phyloP scores from a whole-genome alignment of 2,888 invertebrate genomes.

The Chrysomela aeneicollis region DNA sequence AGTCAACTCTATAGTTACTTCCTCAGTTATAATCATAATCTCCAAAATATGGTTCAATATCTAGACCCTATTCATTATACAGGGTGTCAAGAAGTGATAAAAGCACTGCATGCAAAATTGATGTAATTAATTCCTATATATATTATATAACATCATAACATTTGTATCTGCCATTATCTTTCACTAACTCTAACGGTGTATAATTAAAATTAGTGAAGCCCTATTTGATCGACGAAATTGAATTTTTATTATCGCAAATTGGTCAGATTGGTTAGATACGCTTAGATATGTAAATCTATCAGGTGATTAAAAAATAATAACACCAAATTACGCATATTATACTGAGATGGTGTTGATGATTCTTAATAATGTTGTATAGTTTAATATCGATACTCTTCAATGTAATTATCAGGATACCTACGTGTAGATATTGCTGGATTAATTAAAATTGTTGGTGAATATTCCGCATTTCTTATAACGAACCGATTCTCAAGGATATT shows the following conservation, averaged over 20 bases:
- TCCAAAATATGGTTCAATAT: too few species aligned
- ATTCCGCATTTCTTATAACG: too few species aligned
- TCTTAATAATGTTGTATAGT: not conserved
- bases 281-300: not conserved
- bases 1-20: too few species aligned
- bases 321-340: not conserved
- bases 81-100: too few species aligned
- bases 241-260: conserved; percentile 20
- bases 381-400: not conserved
- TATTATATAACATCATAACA: too few species aligned
- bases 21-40: too few species aligned
- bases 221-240: conserved; percentile 6
- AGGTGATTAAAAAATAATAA: not conserved
- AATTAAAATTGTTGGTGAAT: too few species aligned
- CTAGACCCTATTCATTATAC: too few species aligned
- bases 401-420: not conserved
- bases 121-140: too few species aligned
- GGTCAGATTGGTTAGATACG: not conserved
- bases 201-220: not conserved
- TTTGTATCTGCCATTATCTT: too few species aligned
- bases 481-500: too few species aligned
- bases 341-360: not conserved
- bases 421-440: not conserved
- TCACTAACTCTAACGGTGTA: not conserved
- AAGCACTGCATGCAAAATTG: too few species aligned